phyloP scores from a whole-genome alignment of 2,113 vertebrate genomes.

The Hyla sarda region DNA sequence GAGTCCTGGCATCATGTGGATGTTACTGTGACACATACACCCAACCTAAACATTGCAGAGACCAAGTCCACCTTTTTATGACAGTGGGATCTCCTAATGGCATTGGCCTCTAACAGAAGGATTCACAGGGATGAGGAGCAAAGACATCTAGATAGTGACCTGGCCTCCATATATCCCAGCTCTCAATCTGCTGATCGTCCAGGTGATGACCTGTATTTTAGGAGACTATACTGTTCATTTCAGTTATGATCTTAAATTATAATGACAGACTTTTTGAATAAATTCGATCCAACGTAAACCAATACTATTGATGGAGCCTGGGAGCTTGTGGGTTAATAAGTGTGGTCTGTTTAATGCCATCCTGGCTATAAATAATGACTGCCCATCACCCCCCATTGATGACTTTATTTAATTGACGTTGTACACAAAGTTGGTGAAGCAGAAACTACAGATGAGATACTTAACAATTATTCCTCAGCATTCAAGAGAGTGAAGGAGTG shows the following conservation, averaged over 20 bases:
- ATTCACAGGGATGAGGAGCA: no score
- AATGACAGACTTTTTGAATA: no score
- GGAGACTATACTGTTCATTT: background rate
- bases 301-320: background rate
- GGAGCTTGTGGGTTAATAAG: background rate
- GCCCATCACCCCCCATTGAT: slow-evolving; percentile 11
- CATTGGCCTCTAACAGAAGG: no score
- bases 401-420: slow-evolving; percentile 31
- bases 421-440: slow-evolving; percentile 17
- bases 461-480: slow-evolving; percentile 10
- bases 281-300: no score
- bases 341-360: background rate
- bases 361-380: background rate
- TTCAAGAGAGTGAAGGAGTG: background rate
- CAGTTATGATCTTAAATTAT: background rate
- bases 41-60: no score
- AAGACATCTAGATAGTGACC: no score
- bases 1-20: no score
- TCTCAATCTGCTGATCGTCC: background rate
- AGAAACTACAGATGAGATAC: slow-evolving; percentile 25
- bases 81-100: no score
- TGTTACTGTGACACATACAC: no score
- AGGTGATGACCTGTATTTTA: background rate
- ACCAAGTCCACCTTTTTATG: no score
- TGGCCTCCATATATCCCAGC: background rate